phyloP scores from a whole-genome alignment of 2,113 vertebrate species.

The Phoenicopterus ruber region DNA sequence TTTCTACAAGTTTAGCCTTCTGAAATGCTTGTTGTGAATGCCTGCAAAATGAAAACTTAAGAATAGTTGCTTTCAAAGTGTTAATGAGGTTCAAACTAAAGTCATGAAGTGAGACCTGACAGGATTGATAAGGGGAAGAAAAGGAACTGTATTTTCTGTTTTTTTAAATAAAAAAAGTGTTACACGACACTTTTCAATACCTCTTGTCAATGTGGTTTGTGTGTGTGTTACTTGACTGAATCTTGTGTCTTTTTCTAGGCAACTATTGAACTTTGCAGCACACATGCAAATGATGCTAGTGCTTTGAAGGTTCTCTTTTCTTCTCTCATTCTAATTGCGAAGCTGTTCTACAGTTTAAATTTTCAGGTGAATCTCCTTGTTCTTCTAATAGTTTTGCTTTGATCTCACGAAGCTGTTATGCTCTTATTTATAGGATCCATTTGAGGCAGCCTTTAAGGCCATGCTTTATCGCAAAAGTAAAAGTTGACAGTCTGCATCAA shows the following conservation, averaged over 20 bases:
- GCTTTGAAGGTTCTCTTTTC: conserved; percentile 96
- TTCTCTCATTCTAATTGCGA: conserved; percentile 93
- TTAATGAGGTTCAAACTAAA: not conserved
- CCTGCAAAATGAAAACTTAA: not conserved
- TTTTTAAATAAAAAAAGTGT: not conserved
- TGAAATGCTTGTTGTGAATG: not conserved
- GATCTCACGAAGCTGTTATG: not conserved
- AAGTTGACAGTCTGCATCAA: not conserved
- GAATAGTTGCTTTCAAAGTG: not conserved
- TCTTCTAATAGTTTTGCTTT: not conserved
- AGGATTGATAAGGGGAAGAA: not conserved
- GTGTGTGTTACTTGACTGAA: not conserved
- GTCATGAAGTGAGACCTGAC: not conserved
- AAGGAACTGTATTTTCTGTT: not conserved
- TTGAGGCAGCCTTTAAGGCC: not conserved
- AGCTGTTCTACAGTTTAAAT: conserved; percentile 98
- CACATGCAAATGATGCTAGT: conserved; percentile 89
- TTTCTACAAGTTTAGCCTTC: not conserved
- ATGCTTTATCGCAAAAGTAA: not conserved
- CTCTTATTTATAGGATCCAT: not conserved
- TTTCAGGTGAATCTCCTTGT: conserved; percentile 84
- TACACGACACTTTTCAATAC: not conserved
- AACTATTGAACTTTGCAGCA: conserved; percentile 96
- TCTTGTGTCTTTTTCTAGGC: conserved; percentile 74
- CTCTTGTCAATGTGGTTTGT: not conserved